Percentiles rank a stretch among this genome's conserved stretches.
These are phyloP conservation scores for Indri indri DNA, from an alignment of 2,113 vertebrate species.

Conservation along the genomic window DNA sequence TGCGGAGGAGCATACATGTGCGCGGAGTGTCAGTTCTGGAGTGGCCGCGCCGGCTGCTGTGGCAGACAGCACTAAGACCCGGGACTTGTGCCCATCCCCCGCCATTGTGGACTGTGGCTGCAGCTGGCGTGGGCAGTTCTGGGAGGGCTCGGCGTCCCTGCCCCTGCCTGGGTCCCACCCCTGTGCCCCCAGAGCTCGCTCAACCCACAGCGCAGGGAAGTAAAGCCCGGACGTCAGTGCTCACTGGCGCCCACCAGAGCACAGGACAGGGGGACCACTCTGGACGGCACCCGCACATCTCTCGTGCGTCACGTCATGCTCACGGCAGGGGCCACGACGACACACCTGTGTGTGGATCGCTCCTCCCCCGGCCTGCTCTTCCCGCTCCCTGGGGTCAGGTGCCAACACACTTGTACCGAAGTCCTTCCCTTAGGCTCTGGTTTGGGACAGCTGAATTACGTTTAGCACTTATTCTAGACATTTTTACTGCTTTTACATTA, in stretches of 20 bases:
- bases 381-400: too few species aligned
- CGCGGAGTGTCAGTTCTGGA: too few species aligned
- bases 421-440: neutral
- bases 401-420: neutral
- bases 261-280: neutral
- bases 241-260: neutral
- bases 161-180: fast-evolving
- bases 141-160: fast-evolving
- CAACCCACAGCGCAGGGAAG: neutral
- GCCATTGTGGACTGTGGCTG: fast-evolving
- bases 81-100: fast-evolving
- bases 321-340: fast-evolving
- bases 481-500: neutral
- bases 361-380: neutral
- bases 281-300: neutral
- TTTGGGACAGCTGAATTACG: neutral
- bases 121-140: fast-evolving
- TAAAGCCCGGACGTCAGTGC: neutral
- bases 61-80: neutral
- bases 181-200: neutral
- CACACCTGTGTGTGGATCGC: neutral
- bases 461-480: too few species aligned
- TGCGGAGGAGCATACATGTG: too few species aligned
- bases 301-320: neutral
- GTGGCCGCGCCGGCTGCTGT: too few species aligned